A percentile compares a stretch with the other conserved stretches of the same genome.
phyloP scores from a whole-genome alignment of 1,140 invertebrate genomes.

The Drepana arcuata region DNA sequence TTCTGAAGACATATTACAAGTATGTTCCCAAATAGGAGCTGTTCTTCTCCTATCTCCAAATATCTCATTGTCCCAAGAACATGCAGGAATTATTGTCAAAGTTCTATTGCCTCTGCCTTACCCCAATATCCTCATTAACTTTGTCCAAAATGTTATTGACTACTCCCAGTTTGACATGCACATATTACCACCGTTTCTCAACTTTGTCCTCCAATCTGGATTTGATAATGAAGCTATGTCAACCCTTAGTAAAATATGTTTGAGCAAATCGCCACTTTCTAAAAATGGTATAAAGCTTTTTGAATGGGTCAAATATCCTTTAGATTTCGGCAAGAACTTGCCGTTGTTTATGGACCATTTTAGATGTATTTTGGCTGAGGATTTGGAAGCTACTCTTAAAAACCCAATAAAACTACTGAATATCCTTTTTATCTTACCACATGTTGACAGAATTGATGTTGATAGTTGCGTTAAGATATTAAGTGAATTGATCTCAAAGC shows the following conservation, averaged over 20 bases:
- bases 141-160: constrained; percentile 76
- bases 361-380: constrained; percentile 32
- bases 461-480: constrained; percentile 36
- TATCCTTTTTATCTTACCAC: constrained; percentile 75
- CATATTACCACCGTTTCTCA: constrained; percentile 79
- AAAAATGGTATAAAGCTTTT: constrained; percentile 73
- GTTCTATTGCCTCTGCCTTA: constrained; percentile 73
- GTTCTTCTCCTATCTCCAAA: constrained; percentile 75
- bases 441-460: constrained; percentile 70
- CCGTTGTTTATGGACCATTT: constrained; percentile 47
- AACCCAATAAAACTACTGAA: constrained; percentile 67
- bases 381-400: constrained; percentile 47
- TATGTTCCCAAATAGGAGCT: constrained; percentile 72
- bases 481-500: constrained; percentile 32
- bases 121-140: constrained; percentile 72
- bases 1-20: constrained; percentile 65
- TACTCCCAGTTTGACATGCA: constrained; percentile 82
- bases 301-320: constrained; percentile 77
- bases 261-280: constrained; percentile 76
- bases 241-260: constrained; percentile 78
- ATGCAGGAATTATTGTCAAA: constrained; percentile 76
- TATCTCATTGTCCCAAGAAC: constrained; percentile 78
- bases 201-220: constrained; percentile 71
- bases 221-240: constrained; percentile 73
- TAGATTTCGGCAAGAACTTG: constrained; percentile 73